Conservation (phyloP, 1,140 invertebrate species). For the Elysia chlorotica region DNA sequence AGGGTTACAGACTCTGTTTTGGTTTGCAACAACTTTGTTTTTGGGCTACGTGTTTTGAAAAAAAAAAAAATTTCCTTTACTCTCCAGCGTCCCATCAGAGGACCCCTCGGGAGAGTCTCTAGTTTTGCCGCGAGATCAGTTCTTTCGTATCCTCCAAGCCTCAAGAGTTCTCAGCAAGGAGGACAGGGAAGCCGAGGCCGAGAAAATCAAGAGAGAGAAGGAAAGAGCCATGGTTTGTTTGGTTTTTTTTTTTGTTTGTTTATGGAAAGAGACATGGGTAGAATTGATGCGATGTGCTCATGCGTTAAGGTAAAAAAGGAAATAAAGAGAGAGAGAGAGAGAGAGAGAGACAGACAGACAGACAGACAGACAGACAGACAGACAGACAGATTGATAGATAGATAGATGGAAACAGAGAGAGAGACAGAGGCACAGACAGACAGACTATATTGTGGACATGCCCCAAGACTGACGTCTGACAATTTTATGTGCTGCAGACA, state of each 20-base stretch:
- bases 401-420: constrained; percentile 3
- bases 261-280: too few relatives aligned
- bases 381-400: background rate
- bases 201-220: constrained; percentile 50
- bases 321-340: too few relatives aligned
- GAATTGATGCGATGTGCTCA: too few relatives aligned
- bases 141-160: constrained; percentile 45
- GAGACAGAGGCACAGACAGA: background rate
- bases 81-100: constrained; percentile 55
- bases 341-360: constrained; percentile 2
- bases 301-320: too few relatives aligned
- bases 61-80: background rate
- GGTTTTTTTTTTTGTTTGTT: too few relatives aligned
- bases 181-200: constrained; percentile 39
- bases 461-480: too few relatives aligned
- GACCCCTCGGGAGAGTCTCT: constrained; percentile 58
- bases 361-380: background rate
- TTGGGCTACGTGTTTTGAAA: background rate
- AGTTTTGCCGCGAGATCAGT: constrained; percentile 48
- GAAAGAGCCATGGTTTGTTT: constrained; percentile 49
- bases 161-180: constrained; percentile 50
- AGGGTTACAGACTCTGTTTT: background rate
- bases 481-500: too few relatives aligned
- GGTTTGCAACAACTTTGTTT: background rate
- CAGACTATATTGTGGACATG: too few relatives aligned